Base-by-base conservation (phyloP, 2,888 invertebrate species). In the Diarsia dahlii region DNA sequence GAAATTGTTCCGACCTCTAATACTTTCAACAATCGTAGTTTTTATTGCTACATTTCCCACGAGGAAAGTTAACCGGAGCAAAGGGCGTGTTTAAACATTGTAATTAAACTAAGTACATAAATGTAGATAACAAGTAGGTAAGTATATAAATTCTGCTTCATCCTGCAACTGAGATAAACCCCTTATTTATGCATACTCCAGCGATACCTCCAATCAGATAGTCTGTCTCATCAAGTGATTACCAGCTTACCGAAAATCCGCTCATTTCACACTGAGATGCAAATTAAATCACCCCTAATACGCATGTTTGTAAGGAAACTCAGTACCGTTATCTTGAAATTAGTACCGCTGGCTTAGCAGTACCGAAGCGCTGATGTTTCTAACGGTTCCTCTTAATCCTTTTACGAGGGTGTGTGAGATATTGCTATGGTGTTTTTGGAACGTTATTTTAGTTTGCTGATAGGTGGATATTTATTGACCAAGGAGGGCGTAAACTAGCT, bases 391-490 rank as follows among this genome's bases (percentile, higher is more conserved):
- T 69, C 45, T 82, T 93, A 94, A 94, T 92, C 93, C 93, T 89
- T 48, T 90, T 89, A 86, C 88, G 88, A 91, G 92, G 92, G 92
- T 88, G 78, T 88, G 85, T 85, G 79, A 92, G 89, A 90, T 89
- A 90, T 87, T 86, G 88, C 88, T 73, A 87, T 89, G 84, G 89
- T 88, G 89, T 89, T 90, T 87, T 86, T 78, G 84, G 56, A 20
- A 13, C 73, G 65, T 79, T 84, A 80, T 91, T 28, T 92, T 92
- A 90, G 90, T 89, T 90, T 84, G 89, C 84, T 85, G 87, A 90
- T 88, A 91, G 91, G 90, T 90, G 88, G 89, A 90, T 92, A 94
- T 94, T 93, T 94, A 94, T 93, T 92, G 91, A 91, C 91, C 90
- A n/a, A 91, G 90, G 91, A 89, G 83, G 84, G 86, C 85, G 85